Percentiles rank a stretch among this genome's conserved stretches.
Evolutionary conservation across 2,888 invertebrate genomes (phyloP).

Genomic region (Antheraea assamensis): DNA sequence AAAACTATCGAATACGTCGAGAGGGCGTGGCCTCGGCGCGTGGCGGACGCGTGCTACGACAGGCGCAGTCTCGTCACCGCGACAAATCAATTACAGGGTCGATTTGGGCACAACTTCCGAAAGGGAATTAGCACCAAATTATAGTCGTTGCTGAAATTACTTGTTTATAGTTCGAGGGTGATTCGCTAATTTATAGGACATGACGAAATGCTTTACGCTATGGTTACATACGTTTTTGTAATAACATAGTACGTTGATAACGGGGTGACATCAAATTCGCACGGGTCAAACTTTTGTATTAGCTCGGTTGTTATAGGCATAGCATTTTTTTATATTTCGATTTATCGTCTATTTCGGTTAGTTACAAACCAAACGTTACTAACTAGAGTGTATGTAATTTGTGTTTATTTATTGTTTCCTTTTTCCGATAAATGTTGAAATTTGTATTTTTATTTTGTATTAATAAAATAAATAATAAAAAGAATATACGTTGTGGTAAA

Average conservation of each 20-base stretch:
- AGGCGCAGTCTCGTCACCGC: conserved; percentile 50
- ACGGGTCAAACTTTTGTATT: conserved; percentile 21
- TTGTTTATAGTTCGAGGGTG: conserved; percentile 65
- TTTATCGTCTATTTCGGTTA: no score
- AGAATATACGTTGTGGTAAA: no score
- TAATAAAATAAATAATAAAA: no score
- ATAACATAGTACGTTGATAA: not conserved
- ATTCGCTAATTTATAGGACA: conserved; percentile 65
- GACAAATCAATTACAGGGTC: conserved; percentile 80
- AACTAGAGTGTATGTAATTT: no score
- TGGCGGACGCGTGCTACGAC: conserved; percentile 52
- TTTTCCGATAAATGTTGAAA: no score
- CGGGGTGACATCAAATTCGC: not conserved
- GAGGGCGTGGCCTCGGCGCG: conserved; percentile 54
- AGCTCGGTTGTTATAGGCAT: not conserved
- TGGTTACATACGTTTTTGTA: not conserved
- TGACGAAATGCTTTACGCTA: conserved; percentile 36
- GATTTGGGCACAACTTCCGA: conserved; percentile 64
- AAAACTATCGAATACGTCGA: conserved; percentile 51
- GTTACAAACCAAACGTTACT: no score
- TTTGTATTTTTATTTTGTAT: no score
- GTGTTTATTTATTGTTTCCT: no score
- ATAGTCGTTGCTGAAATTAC: conserved; percentile 63
- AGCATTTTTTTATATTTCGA: not conserved
- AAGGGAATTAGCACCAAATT: conserved; percentile 74